Evolutionary conservation across 2,797 vertebrate species (phyloP).

Genomic region (Enteromius thamalakanensis): DNA sequence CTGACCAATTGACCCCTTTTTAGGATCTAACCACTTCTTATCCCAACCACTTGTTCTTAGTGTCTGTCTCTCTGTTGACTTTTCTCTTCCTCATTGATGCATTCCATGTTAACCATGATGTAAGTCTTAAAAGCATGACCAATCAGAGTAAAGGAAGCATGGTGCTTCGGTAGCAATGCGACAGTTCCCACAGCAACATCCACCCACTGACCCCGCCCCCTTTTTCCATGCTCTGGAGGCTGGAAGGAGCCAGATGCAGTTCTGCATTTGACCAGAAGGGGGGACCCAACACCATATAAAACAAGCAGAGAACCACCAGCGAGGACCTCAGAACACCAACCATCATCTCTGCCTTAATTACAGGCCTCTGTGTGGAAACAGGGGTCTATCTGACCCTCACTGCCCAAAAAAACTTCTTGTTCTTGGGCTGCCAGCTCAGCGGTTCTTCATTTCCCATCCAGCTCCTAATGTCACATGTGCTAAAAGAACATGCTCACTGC

Average conservation of each 20-base stretch:
- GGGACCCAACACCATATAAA: conserved; percentile 55
- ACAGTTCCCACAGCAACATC: conserved; percentile 70
- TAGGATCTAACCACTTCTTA: conserved; percentile 51
- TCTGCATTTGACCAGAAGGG: conserved; percentile 68
- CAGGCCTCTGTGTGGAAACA: conserved; percentile 35
- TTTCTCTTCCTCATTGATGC: conserved; percentile 23
- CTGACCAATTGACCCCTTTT: conserved; percentile 28
- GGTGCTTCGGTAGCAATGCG: conserved; percentile 66
- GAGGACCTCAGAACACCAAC: conserved; percentile 31
- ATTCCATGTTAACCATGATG: conserved; percentile 65
- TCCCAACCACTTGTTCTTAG: conserved; percentile 28
- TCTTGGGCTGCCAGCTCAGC: conserved; percentile 13
- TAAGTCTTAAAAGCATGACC: conserved; percentile 62
- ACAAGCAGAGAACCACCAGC: conserved; percentile 69
- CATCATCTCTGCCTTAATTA: conserved; percentile 49
- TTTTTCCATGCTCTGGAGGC: conserved; percentile 51
- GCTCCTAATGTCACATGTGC: conserved; percentile 34
- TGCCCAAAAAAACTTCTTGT: not conserved
- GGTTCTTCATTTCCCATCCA: conserved; percentile 31
- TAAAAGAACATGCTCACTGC: conserved; percentile 40
- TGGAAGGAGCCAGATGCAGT: conserved; percentile 49
- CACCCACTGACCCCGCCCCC: conserved; percentile 59
- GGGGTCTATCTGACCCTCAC: conserved; percentile 1
- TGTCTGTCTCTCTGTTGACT: not conserved
- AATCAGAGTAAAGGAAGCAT: conserved; percentile 68